Evolutionary conservation across 2,888 invertebrate species (phyloP).

Genomic region (Erebia aethiops): DNA sequence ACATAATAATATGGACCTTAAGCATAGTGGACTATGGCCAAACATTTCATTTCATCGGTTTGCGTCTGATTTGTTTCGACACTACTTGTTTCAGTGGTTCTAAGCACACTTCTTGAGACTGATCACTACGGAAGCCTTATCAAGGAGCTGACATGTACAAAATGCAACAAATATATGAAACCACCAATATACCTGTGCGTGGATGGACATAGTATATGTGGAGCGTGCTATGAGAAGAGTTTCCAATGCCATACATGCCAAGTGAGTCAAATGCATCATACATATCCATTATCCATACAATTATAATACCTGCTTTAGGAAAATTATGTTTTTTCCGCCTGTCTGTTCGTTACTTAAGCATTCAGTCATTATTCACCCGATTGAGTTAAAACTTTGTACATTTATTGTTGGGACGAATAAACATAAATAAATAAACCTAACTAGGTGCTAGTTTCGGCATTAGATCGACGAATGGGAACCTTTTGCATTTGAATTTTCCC

Average conservation of each 20-base stretch:
- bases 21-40: too few relatives aligned
- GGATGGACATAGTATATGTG: slow-evolving; percentile 77
- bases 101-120: slow-evolving; percentile 72
- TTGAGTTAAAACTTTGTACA: too few relatives aligned
- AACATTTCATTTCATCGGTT: too few relatives aligned
- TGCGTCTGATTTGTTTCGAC: background rate
- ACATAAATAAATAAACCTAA: too few relatives aligned
- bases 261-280: slow-evolving; percentile 47
- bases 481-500: too few relatives aligned
- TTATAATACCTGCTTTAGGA: too few relatives aligned
- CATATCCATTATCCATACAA: background rate
- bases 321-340: too few relatives aligned
- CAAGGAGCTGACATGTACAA: slow-evolving; percentile 75
- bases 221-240: slow-evolving; percentile 67
- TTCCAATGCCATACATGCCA: slow-evolving; percentile 73
- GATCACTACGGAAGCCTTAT: slow-evolving; percentile 78
- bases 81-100: slow-evolving; percentile 59
- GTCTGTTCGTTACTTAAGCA: too few relatives aligned
- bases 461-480: too few relatives aligned
- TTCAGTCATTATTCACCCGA: too few relatives aligned
- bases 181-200: slow-evolving; percentile 77
- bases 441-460: too few relatives aligned
- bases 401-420: too few relatives aligned
- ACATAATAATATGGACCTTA: background rate
- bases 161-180: slow-evolving; percentile 76